Evolutionary conservation across 2,888 invertebrate species (phyloP), one percentile per base, ranked within the genome.

Genomic region (Scelioninae gen. 1): DNA sequence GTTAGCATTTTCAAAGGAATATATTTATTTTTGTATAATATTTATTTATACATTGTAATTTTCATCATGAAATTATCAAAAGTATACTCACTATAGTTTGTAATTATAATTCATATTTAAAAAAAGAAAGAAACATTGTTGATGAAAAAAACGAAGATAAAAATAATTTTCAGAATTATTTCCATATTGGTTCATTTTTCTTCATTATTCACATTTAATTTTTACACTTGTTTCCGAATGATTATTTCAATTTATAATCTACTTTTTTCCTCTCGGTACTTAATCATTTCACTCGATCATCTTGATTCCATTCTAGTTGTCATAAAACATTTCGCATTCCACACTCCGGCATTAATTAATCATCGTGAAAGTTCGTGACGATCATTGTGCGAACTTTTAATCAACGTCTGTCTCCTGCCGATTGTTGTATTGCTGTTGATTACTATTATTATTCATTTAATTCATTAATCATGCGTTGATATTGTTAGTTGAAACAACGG

Each of bases 391-490:
- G 6, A 68, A 76, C 60, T 76, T 68, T 58, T 53, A 68, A 66
- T 76, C 75, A 68, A 68, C 29, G 45, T 23, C 43, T 58, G 38
- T 51, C 49, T 47, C 65, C 43, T 43, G 40, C 40, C 31, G 47
- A 75, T 58, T 58, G 58, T 66, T 58, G 31, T 34, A 31, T 31
- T 31, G 15, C 43, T 29, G 23, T 38, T 53, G 7, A 34, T 60
- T 32, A 66, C 66, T 58, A 66, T 68, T 55, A 66, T 76, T 60
- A 76, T 68, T 53, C 66, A 68, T 68, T 76, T 78, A 71, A 49
- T 78, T 78, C 43, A 71, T 71, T 78, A 78, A 78, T 71, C 49
- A 56, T 15, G 29, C 8, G 56, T 13, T 23, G 13, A 56, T 34
- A 71, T 49, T 78, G 78, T 78, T 63, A 11, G 13, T 13, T 8